phyloP scores from a whole-genome alignment of 2,888 invertebrate genomes.

The Oeneis ivallda region DNA sequence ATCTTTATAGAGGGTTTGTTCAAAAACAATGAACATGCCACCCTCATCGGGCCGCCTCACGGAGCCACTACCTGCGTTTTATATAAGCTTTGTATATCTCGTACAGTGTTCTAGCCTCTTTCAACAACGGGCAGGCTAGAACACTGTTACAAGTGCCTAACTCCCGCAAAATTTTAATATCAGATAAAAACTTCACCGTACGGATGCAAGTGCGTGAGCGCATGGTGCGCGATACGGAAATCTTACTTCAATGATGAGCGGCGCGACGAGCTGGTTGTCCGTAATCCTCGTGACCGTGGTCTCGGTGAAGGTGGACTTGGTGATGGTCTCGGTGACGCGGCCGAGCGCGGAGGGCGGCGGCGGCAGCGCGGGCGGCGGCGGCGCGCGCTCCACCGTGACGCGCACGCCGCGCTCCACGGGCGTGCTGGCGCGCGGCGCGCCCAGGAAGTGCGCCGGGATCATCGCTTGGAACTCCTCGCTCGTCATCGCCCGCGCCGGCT shows the following conservation, averaged over 20 bases:
- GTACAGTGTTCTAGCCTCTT: too few species aligned
- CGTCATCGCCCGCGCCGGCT: slow-evolving; percentile 92
- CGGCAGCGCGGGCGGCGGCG: slow-evolving; percentile 85
- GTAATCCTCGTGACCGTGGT: slow-evolving; percentile 96
- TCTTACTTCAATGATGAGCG: slow-evolving; percentile 93
- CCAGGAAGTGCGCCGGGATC: slow-evolving; percentile 95
- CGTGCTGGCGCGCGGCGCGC: slow-evolving; percentile 62
- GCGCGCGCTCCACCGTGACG: slow-evolving; percentile 93
- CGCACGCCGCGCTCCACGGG: slow-evolving; percentile 59
- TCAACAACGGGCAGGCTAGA: too few species aligned
- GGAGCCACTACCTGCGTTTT: too few species aligned
- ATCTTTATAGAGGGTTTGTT: too few species aligned
- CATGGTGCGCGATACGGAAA: slow-evolving; percentile 1
- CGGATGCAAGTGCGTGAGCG: not conserved
- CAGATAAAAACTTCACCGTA: not conserved
- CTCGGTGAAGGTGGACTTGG: slow-evolving; percentile 97
- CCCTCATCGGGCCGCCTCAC: too few species aligned
- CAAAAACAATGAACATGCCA: too few species aligned
- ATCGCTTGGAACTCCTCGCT: slow-evolving; percentile 97
- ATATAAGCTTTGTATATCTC: too few species aligned
- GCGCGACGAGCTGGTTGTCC: slow-evolving; percentile 93
- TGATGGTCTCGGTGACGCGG: slow-evolving; percentile 96
- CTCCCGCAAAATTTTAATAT: too few species aligned
- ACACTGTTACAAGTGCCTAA: too few species aligned
- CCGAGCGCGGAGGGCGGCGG: slow-evolving; percentile 92